A percentile compares a stretch with the other conserved stretches of the same genome.
phyloP scores from a whole-genome alignment of 1,140 invertebrate genomes.

The Teleogryllus occipitalis region DNA sequence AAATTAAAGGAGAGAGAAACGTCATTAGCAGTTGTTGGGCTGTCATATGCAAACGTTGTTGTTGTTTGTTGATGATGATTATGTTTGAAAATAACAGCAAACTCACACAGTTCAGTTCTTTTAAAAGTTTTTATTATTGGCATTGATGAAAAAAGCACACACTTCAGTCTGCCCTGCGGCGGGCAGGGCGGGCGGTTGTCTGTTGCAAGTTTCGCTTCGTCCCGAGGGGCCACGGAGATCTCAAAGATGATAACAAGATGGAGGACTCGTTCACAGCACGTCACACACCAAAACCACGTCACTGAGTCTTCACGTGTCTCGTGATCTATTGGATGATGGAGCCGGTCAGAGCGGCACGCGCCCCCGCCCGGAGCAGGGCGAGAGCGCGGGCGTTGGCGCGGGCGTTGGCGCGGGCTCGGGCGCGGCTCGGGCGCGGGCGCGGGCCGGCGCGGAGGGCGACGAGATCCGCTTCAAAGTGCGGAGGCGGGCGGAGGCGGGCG shows the following conservation, averaged over 20 bases:
- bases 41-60: neutral
- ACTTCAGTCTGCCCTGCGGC: constrained; percentile 19
- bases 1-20: neutral
- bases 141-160: constrained; percentile 24
- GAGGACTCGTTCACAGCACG: neutral
- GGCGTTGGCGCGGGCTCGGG: too few species aligned
- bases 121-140: constrained; percentile 25
- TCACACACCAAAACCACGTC: neutral
- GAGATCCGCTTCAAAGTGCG: too few species aligned
- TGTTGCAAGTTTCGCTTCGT: neutral
- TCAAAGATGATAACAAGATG: constrained; percentile 1
- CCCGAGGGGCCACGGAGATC: constrained; percentile 1
- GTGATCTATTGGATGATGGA: neutral
- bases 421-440: too few species aligned
- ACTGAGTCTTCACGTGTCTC: neutral
- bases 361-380: neutral
- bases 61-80: neutral
- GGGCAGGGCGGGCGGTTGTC: neutral
- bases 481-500: too few species aligned
- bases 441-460: too few species aligned
- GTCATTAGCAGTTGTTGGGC: constrained; percentile 3
- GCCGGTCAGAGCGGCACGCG: too few species aligned
- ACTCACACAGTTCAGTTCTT: constrained; percentile 21
- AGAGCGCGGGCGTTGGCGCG: neutral
- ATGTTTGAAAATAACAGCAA: constrained; percentile 19